These are phyloP conservation scores for Apus apus DNA, from an alignment of 2,113 vertebrate genomes.

Conservation along the genomic window DNA sequence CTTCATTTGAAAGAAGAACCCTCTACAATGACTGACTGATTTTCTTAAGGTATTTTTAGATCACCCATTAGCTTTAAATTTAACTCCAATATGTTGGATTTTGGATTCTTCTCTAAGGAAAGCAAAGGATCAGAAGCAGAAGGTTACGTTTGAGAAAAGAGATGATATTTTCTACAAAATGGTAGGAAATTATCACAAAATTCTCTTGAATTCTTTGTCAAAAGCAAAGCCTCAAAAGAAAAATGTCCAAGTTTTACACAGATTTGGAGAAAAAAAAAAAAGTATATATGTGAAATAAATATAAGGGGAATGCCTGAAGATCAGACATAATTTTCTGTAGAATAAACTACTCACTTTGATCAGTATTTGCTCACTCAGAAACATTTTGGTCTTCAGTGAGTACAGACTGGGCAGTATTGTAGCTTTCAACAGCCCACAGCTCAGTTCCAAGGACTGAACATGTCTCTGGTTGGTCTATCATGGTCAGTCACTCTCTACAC, in stretches of 20 bases:
- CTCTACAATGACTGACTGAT: not conserved
- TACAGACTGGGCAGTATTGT: not conserved
- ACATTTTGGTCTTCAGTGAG: not conserved
- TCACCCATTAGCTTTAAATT: not conserved
- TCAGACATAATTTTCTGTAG: not conserved
- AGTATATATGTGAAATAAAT: not conserved
- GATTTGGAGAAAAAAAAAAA: not conserved
- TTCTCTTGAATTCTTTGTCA: not conserved
- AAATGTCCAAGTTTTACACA: not conserved
- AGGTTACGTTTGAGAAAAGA: not conserved
- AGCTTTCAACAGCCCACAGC: not conserved
- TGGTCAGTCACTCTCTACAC: not conserved
- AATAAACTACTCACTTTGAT: not conserved
- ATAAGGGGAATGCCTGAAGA: not conserved
- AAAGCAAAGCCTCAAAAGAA: not conserved
- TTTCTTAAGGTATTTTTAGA: not conserved
- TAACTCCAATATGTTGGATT: not conserved
- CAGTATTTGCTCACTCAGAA: not conserved
- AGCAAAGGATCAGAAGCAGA: not conserved
- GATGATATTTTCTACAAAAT: not conserved
- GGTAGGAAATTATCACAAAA: not conserved
- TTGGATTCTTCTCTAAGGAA: not conserved
- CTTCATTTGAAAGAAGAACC: not conserved
- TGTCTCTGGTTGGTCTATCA: not conserved
- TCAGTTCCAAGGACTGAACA: not conserved